Conservation (phyloP, 2,888 invertebrate genomes). For the Tyria jacobaeae region DNA sequence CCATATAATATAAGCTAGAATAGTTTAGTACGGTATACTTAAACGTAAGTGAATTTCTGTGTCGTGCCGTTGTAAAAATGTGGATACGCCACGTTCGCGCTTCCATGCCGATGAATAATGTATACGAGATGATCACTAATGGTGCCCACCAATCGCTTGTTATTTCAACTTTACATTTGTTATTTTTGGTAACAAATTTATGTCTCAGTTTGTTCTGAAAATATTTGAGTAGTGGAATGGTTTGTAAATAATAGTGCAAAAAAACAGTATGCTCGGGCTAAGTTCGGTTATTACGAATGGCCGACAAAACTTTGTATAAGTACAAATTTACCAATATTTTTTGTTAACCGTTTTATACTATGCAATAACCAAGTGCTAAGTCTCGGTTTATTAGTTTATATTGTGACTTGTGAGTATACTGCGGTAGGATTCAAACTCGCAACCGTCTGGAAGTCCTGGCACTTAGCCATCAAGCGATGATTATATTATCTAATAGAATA, state of each 20-base stretch:
- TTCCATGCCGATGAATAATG: conserved; percentile 53
- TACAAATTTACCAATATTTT: no score
- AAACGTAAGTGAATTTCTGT: conserved; percentile 63
- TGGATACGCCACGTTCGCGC: conserved; percentile 35
- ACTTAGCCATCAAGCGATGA: no score
- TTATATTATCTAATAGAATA: no score
- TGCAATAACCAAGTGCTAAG: no score
- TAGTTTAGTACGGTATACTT: conserved; percentile 50
- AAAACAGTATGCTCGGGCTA: not conserved
- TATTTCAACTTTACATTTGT: conserved; percentile 37
- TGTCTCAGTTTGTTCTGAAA: conserved; percentile 9
- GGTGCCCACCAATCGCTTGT: conserved; percentile 41
- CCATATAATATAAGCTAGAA: conserved; percentile 34
- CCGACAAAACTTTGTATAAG: not conserved
- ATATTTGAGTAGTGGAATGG: conserved; percentile 11
- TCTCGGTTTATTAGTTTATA: no score
- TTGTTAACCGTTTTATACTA: no score
- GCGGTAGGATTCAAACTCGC: no score
- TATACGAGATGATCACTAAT: conserved; percentile 46
- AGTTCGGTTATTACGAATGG: not conserved
- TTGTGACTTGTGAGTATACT: no score
- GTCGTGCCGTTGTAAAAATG: conserved; percentile 59
- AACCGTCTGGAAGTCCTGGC: no score
- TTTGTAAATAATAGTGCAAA: no score
- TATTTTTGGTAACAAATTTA: conserved; percentile 20